phyloP scores from a whole-genome alignment of 35 echinoderm and acorn worm genomes.

The Eucidaris tribuloides region DNA sequence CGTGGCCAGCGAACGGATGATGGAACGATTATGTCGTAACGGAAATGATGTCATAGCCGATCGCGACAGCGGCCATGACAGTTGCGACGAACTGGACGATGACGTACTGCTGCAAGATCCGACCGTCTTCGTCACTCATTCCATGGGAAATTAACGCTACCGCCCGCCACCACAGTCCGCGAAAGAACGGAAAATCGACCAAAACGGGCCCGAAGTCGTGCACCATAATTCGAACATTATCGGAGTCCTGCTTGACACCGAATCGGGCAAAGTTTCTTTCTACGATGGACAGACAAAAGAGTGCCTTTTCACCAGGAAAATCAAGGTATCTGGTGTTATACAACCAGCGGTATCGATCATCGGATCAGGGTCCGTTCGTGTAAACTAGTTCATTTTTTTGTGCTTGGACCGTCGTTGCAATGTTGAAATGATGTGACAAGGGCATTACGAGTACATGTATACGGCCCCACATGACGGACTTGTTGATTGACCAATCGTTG shows the following conservation, averaged over 20 bases:
- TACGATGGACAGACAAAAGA: slow-evolving; percentile 29
- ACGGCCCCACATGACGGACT: too few relatives aligned
- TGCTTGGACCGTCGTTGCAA: too few relatives aligned
- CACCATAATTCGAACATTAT: slow-evolving; percentile 19
- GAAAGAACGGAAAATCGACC: background rate
- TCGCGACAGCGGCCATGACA: slow-evolving; percentile 90
- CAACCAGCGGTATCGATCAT: slow-evolving; percentile 35
- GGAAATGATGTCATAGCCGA: slow-evolving; percentile 49
- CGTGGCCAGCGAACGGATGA: slow-evolving; percentile 57
- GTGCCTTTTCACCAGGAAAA: slow-evolving; percentile 22
- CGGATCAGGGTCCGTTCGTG: slow-evolving; percentile 15
- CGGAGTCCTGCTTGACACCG: slow-evolving; percentile 36
- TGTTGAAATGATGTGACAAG: too few relatives aligned
- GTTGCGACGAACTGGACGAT: slow-evolving; percentile 74
- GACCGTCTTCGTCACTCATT: slow-evolving; percentile 42
- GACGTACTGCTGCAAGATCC: slow-evolving; percentile 30
- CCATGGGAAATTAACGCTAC: slow-evolving; percentile 31
- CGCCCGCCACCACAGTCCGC: background rate
- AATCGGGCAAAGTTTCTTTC: slow-evolving; percentile 37
- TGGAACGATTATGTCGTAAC: slow-evolving; percentile 50
- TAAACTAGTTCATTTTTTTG: too few relatives aligned
- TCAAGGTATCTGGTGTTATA: slow-evolving; percentile 20
- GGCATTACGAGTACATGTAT: too few relatives aligned
- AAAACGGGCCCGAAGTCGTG: background rate
- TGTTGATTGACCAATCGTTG: too few relatives aligned